Percentiles rank a stretch among this genome's conserved stretches.
phyloP scores from a whole-genome alignment of 2,113 vertebrate genomes.

The Scophthalmus maximus region DNA sequence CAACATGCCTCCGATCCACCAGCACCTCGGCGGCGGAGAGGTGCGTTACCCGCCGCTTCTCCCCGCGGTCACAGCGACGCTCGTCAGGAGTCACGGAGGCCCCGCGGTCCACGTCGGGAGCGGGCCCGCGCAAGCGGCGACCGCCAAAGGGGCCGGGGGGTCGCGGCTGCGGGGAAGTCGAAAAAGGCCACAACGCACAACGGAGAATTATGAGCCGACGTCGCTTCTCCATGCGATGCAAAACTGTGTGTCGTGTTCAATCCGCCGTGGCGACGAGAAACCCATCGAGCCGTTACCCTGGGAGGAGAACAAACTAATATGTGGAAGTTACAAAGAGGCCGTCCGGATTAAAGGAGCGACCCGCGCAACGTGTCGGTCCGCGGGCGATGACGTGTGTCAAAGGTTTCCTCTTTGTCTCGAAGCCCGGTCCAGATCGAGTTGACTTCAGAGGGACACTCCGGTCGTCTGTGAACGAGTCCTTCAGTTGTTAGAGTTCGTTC shows the following conservation, averaged over 20 bases:
- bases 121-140: no score
- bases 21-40: background rate
- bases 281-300: no score
- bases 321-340: background rate
- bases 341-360: background rate
- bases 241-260: background rate
- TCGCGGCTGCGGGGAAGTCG: conserved; percentile 16
- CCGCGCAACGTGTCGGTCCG: background rate
- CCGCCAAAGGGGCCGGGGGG: no score
- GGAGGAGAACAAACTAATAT: background rate
- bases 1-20: background rate
- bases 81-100: no score
- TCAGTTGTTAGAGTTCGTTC: background rate
- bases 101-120: no score
- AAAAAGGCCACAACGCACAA: background rate
- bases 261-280: background rate
- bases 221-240: background rate
- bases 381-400: background rate
- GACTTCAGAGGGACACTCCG: background rate
- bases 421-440: no score
- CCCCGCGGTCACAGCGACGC: no score
- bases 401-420: background rate
- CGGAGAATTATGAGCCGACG: background rate
- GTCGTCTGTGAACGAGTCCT: background rate
- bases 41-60: no score